Conservation (phyloP, 2,797 vertebrate species). For the Peromyscus aztecus region DNA sequence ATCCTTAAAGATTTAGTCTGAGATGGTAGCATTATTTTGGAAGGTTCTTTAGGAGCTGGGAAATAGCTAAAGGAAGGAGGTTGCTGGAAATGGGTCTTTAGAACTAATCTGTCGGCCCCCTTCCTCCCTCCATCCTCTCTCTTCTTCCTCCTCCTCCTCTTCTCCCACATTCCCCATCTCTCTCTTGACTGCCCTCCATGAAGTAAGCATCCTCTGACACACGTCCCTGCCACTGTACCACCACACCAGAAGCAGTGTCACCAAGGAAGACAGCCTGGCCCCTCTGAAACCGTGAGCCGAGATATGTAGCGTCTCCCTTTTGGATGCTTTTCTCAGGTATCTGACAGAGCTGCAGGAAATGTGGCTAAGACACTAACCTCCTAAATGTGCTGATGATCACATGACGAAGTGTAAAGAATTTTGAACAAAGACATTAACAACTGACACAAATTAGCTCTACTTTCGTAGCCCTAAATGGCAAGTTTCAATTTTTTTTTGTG, state of each 20-base stretch:
- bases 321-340: not conserved
- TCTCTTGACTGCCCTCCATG: not conserved
- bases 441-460: conserved; percentile 48
- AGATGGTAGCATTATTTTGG: not conserved
- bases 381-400: not conserved
- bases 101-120: not conserved
- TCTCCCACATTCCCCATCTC: not conserved
- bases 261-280: not conserved
- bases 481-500: conserved; percentile 58
- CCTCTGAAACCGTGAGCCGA: not conserved
- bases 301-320: not conserved
- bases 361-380: not conserved
- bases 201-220: not conserved
- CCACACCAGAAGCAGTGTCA: not conserved
- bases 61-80: too few species aligned
- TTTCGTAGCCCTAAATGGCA: conserved; percentile 41
- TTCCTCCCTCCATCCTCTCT: too few species aligned
- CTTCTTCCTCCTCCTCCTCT: too few species aligned
- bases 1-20: not conserved
- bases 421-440: conserved; percentile 25
- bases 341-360: not conserved
- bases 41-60: not conserved
- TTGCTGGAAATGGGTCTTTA: not conserved
- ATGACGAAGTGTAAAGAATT: not conserved
- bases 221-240: not conserved